Evolutionary conservation across 2,113 vertebrate species (phyloP), one percentile per base, ranked within the genome.

Genomic region (Chamaetylas fuelleborni): DNA sequence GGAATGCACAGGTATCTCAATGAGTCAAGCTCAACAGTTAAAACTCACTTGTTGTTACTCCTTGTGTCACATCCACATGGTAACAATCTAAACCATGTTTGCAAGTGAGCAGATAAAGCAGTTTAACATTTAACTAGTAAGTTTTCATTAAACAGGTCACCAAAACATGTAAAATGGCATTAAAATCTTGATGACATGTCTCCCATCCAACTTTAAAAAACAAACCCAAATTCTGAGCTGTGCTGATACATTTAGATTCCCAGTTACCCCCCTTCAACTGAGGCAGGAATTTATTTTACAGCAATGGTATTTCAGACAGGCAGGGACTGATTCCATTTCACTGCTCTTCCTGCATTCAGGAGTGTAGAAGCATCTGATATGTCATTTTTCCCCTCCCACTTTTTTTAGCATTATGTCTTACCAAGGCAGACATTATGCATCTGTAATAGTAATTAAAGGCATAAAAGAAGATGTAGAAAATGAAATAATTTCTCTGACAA

Each of bases 1-100:
- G 16, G 23, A 6, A n/a, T 10, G 26, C 17, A 43, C 33, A 18
- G 2, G 13, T 13, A 26, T 3, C 42, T 23, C 0, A 0, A 18
- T 13, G 42, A 88, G 56, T 47, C 80, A 81, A 54, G 17, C 50
- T 67, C 23, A 87, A 34, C 40, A 81, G 43, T 7, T 48, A 73
- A 54, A 28, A 64, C n/a, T 48, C 82, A 33, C 47, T 29, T 53
- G 65, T 29, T 53, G 65, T 26, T 58, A 23, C 58, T 72, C 56
- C 62, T 34, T 13, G 26, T 25, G 48, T 20, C 58, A 71, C 47
- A 54, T 48, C 56, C 61, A 64, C 48, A 18, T 42, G 62, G 66
- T 31, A 16, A 56, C 74, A 71, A 76, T 17, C 66, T 83, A 56
- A 71, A 84, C 26, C 12, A 23, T 11, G 36, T 45, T 38, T 67